Conservation (phyloP, 2,888 invertebrate species). For the Pyrrhia umbra region DNA sequence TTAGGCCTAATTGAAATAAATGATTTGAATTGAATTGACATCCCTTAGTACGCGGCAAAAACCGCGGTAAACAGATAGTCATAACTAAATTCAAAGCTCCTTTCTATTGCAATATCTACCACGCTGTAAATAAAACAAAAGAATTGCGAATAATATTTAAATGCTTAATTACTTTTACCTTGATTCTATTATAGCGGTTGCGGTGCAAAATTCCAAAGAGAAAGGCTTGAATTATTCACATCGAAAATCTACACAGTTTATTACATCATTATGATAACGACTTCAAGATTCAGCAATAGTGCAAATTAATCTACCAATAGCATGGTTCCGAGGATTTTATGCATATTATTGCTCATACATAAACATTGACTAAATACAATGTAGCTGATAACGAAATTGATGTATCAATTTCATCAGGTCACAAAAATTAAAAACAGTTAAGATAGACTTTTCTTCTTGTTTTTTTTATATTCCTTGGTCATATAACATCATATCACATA, state of each 20-base stretch:
- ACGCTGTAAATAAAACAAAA: conserved; percentile 13
- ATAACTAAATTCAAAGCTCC: too few species aligned
- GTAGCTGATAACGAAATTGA: too few species aligned
- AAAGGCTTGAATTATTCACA: conserved; percentile 18
- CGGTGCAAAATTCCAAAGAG: conserved; percentile 5
- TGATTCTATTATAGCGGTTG: conserved; percentile 13
- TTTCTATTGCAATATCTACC: neutral
- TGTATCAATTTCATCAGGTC: neutral
- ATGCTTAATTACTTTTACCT: conserved; percentile 27
- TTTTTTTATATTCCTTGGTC: too few species aligned
- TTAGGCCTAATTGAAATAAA: too few species aligned
- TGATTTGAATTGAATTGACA: too few species aligned
- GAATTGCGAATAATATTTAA: conserved; percentile 5
- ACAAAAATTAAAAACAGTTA: too few species aligned
- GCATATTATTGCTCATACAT: conserved; percentile 1
- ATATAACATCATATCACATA: too few species aligned
- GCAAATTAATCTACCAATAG: conserved; percentile 6
- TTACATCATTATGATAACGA: conserved; percentile 6
- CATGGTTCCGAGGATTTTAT: neutral
- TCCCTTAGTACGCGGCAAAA: too few species aligned
- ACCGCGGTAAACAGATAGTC: too few species aligned
- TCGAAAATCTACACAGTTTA: conserved; percentile 3
- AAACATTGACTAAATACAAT: too few species aligned
- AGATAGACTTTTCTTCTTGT: too few species aligned
- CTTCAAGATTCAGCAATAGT: neutral